phyloP scores from a whole-genome alignment of 1,140 invertebrate genomes.

The Papilio helenus region DNA sequence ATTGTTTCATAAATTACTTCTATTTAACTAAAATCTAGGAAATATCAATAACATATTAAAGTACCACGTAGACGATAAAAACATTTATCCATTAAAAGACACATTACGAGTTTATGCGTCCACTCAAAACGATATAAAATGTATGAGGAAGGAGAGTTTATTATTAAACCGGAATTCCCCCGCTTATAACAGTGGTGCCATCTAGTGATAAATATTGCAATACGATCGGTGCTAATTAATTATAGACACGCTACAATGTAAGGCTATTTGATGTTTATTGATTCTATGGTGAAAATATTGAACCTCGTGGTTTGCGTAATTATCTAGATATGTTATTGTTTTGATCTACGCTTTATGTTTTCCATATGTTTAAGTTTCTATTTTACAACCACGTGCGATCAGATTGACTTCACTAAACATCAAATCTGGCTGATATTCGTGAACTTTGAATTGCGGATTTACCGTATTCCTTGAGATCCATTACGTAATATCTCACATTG shows the following conservation, averaged over 20 bases:
- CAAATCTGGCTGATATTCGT: not conserved
- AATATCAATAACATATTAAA: not conserved
- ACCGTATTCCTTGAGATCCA: not conserved
- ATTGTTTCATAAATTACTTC: too few species aligned
- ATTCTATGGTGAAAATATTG: constrained; percentile 7
- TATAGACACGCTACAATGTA: constrained; percentile 22
- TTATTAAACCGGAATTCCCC: constrained; percentile 10
- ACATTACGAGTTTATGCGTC: not conserved
- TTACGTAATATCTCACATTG: not conserved
- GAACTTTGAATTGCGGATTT: not conserved
- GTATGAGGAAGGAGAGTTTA: not conserved
- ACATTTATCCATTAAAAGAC: not conserved
- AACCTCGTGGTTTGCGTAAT: constrained; percentile 21
- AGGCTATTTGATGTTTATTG: not conserved
- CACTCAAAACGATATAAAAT: constrained; percentile 15
- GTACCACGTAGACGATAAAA: not conserved
- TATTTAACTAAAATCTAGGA: not conserved
- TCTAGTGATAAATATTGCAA: not conserved
- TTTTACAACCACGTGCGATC: too few species aligned
- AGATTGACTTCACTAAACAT: too few species aligned
- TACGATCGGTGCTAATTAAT: not conserved
- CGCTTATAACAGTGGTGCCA: not conserved
- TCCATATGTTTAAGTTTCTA: not conserved
- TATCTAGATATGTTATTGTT: not conserved
- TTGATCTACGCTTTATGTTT: not conserved